Conservation (phyloP, 2,888 invertebrate genomes). For the Pseudococcus longispinus region DNA sequence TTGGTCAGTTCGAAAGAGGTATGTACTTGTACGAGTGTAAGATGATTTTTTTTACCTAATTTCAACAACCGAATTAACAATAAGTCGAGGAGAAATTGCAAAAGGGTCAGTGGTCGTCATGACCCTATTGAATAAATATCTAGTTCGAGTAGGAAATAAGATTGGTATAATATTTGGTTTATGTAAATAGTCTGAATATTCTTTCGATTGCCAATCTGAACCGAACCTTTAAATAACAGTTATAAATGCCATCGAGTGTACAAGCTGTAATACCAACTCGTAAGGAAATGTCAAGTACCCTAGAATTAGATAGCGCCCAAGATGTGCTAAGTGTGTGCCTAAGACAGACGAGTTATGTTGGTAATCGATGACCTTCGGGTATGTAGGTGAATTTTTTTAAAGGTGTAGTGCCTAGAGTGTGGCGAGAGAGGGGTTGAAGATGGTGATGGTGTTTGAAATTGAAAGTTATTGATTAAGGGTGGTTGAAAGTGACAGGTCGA, state of each 20-base stretch:
- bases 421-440: too few species aligned
- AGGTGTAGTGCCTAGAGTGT: not conserved
- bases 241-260: not conserved
- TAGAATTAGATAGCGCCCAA: not conserved
- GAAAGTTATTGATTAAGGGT: not conserved
- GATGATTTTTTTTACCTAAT: not conserved
- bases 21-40: not conserved
- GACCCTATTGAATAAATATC: slow-evolving; percentile 9
- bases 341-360: not conserved
- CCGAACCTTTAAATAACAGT: not conserved
- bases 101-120: not conserved
- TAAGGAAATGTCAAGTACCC: slow-evolving; percentile 27
- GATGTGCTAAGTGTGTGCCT: slow-evolving; percentile 1
- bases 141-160: not conserved
- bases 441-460: not conserved
- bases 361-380: not conserved
- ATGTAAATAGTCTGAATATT: slow-evolving; percentile 26
- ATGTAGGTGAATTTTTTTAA: not conserved
- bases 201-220: not conserved
- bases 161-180: not conserved
- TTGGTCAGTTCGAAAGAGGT: not conserved
- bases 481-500: not conserved
- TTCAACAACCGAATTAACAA: not conserved
- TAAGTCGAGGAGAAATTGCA: not conserved
- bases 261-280: not conserved